Conservation (phyloP, 2,888 invertebrate genomes). For the Sarcophaga carnaria region DNA sequence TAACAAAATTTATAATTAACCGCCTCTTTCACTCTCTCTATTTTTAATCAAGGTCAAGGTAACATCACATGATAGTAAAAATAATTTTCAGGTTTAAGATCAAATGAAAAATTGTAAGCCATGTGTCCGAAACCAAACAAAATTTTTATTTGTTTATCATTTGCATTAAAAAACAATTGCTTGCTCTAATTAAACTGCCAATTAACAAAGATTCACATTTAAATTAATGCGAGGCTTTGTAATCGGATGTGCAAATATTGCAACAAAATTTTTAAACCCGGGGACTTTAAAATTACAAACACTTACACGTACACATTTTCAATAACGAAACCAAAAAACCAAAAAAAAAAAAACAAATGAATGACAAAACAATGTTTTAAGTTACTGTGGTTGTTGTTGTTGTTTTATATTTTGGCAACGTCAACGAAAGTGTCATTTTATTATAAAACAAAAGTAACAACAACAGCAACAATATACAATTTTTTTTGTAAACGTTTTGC, state of each 20-base stretch:
- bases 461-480: too few species aligned
- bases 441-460: slow-evolving; percentile 1
- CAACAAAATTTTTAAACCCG: slow-evolving; percentile 9
- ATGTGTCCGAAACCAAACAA: too few species aligned
- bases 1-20: too few species aligned
- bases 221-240: not conserved
- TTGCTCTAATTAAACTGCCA: not conserved
- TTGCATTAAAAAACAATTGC: too few species aligned
- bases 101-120: too few species aligned
- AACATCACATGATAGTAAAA: too few species aligned
- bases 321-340: not conserved
- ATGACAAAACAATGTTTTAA: not conserved
- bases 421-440: slow-evolving; percentile 13
- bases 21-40: too few species aligned
- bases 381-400: not conserved
- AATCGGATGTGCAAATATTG: not conserved
- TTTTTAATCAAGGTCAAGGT: too few species aligned
- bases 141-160: too few species aligned
- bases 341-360: not conserved
- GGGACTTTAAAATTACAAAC: not conserved
- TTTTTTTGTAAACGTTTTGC: not conserved
- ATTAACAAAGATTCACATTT: slow-evolving; percentile 35
- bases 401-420: slow-evolving; percentile 18
- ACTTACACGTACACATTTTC: slow-evolving; percentile 5
- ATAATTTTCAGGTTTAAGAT: too few species aligned